Base-by-base conservation (phyloP, 2,113 vertebrate species). In the Forbesichthys papilliferus region DNA sequence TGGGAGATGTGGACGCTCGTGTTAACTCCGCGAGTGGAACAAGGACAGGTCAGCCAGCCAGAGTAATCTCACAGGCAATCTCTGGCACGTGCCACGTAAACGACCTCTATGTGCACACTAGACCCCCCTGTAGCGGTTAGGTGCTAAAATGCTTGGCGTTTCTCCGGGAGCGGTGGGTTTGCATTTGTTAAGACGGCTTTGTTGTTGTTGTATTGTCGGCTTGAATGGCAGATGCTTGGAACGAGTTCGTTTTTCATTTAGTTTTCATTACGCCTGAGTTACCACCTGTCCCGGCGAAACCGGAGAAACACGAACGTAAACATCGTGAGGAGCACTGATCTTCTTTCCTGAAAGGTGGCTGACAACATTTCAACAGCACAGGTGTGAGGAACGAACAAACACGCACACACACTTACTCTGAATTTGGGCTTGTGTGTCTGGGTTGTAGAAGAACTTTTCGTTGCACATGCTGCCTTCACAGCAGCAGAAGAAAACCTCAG, bases 401-500 rank as follows among this genome's bases (percentile, higher is more conserved):
- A 16, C 12, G 5, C 36, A 42, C 16, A 27, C 11, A 48, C 18
- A 94, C 94, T 94, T 93, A 95, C 95, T 94, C 77, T 94, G 94
- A 0, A 93, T 91, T 33, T 6, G 62, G 0, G 91, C 84, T 79
- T 90, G 93, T 81, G 87, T 92, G 63, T 94, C 93, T 0, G 96
- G 96, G 68, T 91, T 93, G 79, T 97, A 95, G 91, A 90, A 95
- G 81, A 98, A 96, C 74, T 91, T 95, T 66, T 94, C 89, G 5
- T 98, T 98, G 74, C 96, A 98, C 91, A 95, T 91, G 89, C 93
- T 96, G 75, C 95, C 96, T 73, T 98, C 96, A 86, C 96, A 98
- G 83, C 96, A 98, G 87, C 96, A 98, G 92, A 98, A 98, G 84
- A 96, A 98, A 8, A 98, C 95, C 8, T 95, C 96, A n/a, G 96